Evolutionary conservation across 2,113 vertebrate species (phyloP), one percentile per base, ranked within the genome.

Genomic region (Lethenteron camtschaticum): DNA sequence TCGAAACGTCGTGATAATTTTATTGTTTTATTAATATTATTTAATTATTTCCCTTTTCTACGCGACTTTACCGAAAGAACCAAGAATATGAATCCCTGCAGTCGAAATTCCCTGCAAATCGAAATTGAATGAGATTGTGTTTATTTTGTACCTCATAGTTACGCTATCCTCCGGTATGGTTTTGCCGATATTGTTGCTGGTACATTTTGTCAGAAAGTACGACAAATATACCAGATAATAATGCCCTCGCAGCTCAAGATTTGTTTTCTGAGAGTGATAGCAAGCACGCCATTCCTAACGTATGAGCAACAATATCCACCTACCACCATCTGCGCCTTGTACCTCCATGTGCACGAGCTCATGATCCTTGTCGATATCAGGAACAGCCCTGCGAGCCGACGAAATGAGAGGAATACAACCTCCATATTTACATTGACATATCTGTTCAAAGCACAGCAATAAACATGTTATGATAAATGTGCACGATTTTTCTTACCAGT

Each of bases 261-360:
- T 55, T 72, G 59, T 72, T 68, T 68, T 2, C 3, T 3, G 2
- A 68, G 24, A 68, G n/a, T 11, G 63, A 68, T 11, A 70, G 16
- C 16, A 20, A 58, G 14, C 56, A 70, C 20, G 5, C 56, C 2
- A 70, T 10, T 12, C 41, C 58, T 68, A 8, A 41, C 41, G 41
- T 6, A 41, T 41, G 41, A 41, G 41, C 41, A 41, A 41, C 41
- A 7, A 41, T 41, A 41, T 41, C 41, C 41, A 66, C 63, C 75
- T 81, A 97, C 94, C 90, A 88, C 88, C 92, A 77, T 81, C 82
- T 4, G 78, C 75, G 72, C 94, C 90, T 74, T 87, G 90, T 78
- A 89, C 85, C 77, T 99, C 92, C 88, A 96, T 85, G 78, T 99
- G 92, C 76, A 96, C 86, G 77, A 99, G 74, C 76, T 91, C 83